Base-by-base conservation (phyloP, 2,888 invertebrate species). In the Tromatobia lineatoria region DNA sequence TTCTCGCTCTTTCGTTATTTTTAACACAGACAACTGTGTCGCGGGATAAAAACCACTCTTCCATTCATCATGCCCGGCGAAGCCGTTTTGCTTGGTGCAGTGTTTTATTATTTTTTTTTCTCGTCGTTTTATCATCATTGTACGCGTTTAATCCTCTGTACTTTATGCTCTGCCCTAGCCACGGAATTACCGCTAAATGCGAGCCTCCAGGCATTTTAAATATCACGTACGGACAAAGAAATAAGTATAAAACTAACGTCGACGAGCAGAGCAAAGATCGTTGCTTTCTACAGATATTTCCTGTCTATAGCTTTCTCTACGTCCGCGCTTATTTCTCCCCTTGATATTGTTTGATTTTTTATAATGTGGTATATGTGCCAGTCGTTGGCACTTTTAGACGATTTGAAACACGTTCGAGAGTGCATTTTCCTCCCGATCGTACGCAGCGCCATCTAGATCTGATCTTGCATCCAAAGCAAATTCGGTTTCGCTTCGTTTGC, bases 111-210 rank as follows among this genome's bases (percentile, higher is more conserved):
- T 47, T 45, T 70, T 38, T 59, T 13, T 45, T 23, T 23, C 47
- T 47, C 34, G 47, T 59, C 71, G 66, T 82, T 82, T 77, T 45
- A 76, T 81, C 76, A 71, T 57, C 76, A 71, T 57, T 34, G 64
- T 54, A 29, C 42, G 54, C 34, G 47, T 11, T 66, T 57, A 73
- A 82, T 71, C 38, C 66, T 73, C 18, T 50, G 57, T 73, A 61
- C 50, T 52, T 20, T 45, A 42, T 47, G 70, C 47, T 59, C 61
- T n/a, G 34, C 57, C n/a, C 71, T 50, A 13, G 50, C 0, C 18
- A 18, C 23, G 59, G 64, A 50, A 70, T 82, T 67, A 73, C 54
- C 45, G 57, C 13, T 45, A 29, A 73, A 71, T 38, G 38, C 11
- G 25, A 77, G 71, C 71, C 71, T 50, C 50, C 8, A 47, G 34